Evolutionary conservation across 2,888 invertebrate species (phyloP), one percentile per base, ranked within the genome.

Genomic region (Drosophila aldrichi): DNA sequence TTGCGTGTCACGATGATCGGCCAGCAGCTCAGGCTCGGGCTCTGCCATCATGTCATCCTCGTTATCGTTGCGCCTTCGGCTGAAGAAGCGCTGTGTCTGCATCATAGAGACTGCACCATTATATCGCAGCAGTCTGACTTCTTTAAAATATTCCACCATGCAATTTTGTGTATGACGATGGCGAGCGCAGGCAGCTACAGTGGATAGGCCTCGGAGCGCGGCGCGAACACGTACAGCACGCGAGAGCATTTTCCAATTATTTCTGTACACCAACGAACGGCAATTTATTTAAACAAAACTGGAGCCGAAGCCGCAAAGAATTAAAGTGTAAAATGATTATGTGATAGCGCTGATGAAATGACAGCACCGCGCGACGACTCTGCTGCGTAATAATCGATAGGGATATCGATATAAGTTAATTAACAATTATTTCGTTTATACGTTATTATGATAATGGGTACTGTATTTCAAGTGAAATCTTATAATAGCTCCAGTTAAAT

Each of bases 1-100:
- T 38, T 92, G 91, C 2, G 89, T 61, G 51, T 91, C 91, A 6
- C 79, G 73, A 16, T 89, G 73, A 7, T 88, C 85, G 3, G 60
- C 14, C n/a, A 91, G 85, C 3, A 81, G 6, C 36, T 88, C 90
- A 0, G 89, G 61, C 8, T 69, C 66, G 2, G 54, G 67, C 1
- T 88, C 87, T 1, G 63, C 36, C 32, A 64, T 68, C 2, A 70
- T 0, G 7, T 74, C 70, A 1, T 79, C 84, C 9, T 89, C 89
- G 12, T 70, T 38, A 44, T 89, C 86, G 16, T 74, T 77, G 14
- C 82, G 76, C 41, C 69, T 90, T 2, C 85, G 76, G 32, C 79
- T 74, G 38, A 68, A 84, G 29, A 51, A 88, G 7, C 88, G 79
- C 16, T 85, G 73, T 0, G 70, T 57, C 48, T 81, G 81, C 52